phyloP scores from a whole-genome alignment of 35 echinoderm and acorn worm species.

The Ophioderma brevispina region DNA sequence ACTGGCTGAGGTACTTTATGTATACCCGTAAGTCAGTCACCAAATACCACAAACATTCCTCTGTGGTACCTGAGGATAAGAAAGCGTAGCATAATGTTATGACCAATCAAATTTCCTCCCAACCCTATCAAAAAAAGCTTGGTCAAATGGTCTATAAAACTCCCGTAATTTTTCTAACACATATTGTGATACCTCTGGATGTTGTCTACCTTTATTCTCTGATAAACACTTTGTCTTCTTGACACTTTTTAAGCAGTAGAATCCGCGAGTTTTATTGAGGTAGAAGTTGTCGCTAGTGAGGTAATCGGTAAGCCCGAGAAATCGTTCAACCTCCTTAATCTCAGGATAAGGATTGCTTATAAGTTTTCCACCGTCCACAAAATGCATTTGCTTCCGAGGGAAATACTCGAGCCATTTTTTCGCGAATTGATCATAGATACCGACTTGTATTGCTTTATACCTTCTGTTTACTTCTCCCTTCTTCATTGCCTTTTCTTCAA shows the following conservation, averaged over 20 bases:
- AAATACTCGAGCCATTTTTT: slow-evolving; percentile 74
- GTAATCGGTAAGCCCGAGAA: slow-evolving; percentile 69
- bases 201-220: slow-evolving; percentile 78
- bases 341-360: slow-evolving; percentile 80
- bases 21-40: too few relatives aligned
- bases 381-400: slow-evolving; percentile 68
- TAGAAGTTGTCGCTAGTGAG: slow-evolving; percentile 70
- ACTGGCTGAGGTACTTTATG: too few relatives aligned
- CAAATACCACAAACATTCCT: too few relatives aligned
- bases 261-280: slow-evolving; percentile 82
- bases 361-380: slow-evolving; percentile 94
- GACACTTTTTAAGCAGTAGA: slow-evolving; percentile 87
- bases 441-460: slow-evolving; percentile 84
- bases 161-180: slow-evolving; percentile 70
- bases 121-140: slow-evolving; percentile 75
- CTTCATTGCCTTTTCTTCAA: slow-evolving; percentile 50
- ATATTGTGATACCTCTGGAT: slow-evolving; percentile 73
- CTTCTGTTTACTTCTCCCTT: slow-evolving; percentile 61
- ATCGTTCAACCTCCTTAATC: slow-evolving; percentile 86
- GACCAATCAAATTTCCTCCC: slow-evolving; percentile 78
- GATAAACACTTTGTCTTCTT: slow-evolving; percentile 74
- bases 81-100: too few relatives aligned
- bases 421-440: slow-evolving; percentile 81
- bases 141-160: slow-evolving; percentile 86
- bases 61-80: too few relatives aligned